phyloP scores from a whole-genome alignment of 2,113 vertebrate genomes.

The Seriola quinqueradiata region DNA sequence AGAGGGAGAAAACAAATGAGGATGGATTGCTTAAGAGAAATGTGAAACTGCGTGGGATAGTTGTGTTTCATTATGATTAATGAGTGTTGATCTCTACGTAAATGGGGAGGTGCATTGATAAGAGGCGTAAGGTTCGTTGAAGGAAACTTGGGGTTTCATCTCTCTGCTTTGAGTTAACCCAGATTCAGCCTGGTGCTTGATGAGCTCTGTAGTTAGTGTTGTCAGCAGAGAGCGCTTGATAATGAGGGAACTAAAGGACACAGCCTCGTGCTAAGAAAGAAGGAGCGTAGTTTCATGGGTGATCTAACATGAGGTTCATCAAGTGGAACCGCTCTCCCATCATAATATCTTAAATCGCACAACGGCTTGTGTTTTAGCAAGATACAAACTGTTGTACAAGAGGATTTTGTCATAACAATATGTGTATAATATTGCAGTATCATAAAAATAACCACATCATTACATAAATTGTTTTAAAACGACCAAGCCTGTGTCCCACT shows the following conservation, averaged over 20 bases:
- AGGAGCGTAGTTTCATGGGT: background rate
- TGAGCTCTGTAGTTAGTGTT: constrained; percentile 14
- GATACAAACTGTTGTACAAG: background rate
- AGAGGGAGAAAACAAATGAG: constrained; percentile 46
- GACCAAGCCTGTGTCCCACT: too few relatives aligned
- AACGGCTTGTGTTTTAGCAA: background rate
- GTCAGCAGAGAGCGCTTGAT: constrained; percentile 40
- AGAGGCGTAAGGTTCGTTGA: constrained; percentile 38
- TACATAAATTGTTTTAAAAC: too few relatives aligned
- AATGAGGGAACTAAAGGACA: constrained; percentile 31
- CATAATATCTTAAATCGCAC: constrained; percentile 3
- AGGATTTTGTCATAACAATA: background rate
- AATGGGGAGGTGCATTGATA: constrained; percentile 34
- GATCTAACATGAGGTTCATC: constrained; percentile 33
- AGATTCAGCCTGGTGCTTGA: constrained; percentile 38
- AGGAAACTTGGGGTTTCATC: constrained; percentile 37
- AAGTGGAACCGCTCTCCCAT: constrained; percentile 5
- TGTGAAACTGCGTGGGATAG: constrained; percentile 52
- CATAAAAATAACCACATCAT: background rate
- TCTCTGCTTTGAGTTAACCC: constrained; percentile 56
- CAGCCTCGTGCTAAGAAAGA: background rate
- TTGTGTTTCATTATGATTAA: constrained; percentile 64
- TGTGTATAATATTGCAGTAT: background rate
- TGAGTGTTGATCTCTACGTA: constrained; percentile 51
- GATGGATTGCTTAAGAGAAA: constrained; percentile 41